These are phyloP conservation scores for Palythoa heliodiscus DNA, from an alignment of 92 coral and sea anemone species.

Conservation along the genomic window DNA sequence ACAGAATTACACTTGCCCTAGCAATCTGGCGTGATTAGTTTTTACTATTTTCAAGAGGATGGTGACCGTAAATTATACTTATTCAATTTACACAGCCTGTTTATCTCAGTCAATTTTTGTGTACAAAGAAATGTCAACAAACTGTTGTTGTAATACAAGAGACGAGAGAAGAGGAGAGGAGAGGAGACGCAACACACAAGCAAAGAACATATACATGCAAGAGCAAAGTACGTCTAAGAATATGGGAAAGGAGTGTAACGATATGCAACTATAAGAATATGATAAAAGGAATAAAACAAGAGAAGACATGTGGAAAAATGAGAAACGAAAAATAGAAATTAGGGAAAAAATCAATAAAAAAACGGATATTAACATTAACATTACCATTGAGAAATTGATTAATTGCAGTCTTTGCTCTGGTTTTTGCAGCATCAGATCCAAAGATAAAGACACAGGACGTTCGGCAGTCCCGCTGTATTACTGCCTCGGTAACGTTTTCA, in stretches of 20 bases:
- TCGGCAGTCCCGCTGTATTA: slow-evolving; percentile 23
- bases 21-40: no score
- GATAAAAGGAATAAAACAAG: no score
- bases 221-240: not conserved
- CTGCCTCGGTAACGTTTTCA: slow-evolving; percentile 11
- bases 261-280: no score
- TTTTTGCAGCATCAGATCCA: slow-evolving; percentile 26
- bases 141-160: not conserved
- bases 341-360: no score
- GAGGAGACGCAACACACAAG: not conserved
- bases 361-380: not conserved
- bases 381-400: slow-evolving; percentile 21
- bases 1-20: no score
- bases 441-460: slow-evolving; percentile 11
- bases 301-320: not conserved
- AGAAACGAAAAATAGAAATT: no score
- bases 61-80: no score
- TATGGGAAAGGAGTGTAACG: no score
- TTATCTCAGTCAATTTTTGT: no score
- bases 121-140: no score
- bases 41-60: no score
- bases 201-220: not conserved
- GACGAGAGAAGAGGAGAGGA: not conserved
- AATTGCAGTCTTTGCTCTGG: slow-evolving; percentile 31
- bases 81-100: no score